Base-by-base conservation (phyloP, 2,888 invertebrate genomes). In the Oithona nana region DNA sequence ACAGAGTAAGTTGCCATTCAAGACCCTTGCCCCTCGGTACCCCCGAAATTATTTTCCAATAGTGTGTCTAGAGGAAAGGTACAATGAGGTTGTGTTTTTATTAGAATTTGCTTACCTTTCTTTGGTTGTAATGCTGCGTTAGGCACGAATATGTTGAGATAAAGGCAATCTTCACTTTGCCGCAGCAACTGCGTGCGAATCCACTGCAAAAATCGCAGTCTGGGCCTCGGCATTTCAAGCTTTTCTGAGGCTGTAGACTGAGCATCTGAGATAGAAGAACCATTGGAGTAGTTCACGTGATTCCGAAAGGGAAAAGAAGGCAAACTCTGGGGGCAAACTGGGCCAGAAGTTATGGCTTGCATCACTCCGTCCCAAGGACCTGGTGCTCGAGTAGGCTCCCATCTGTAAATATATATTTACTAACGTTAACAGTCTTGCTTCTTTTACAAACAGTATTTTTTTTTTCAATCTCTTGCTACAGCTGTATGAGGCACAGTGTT, bases 81-180 rank as follows among this genome's bases (percentile, higher is more conserved):
- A 39, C 39, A 16, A 39, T 39, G 39, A 39, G 39, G 39, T 16
- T 39, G 8, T 16, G n/a, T 49, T 49, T 49, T 22, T 20, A 49
- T 49, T 22, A 22, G 22, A 49, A 3, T 24, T 54, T 1, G 22
- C 59, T 59, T 59, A 59, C 59, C 59, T 59, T 59, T 22, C 24
- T 54, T 26, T 54, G 20, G 54, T 39, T 39, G 39, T 6, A 39
- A 16, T 11, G 39, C 39, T 39, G 39, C 16, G 6, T 49, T 48
- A 29, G 59, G 59, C 22, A 50, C 59, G 26, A 59, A 59, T 1
- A 59, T 24, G 49, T 59, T 59, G 24, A 59, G 28, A 49, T 59
- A 59, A 3, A 59, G 28, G 29, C 59, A 59, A n/a, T 59, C 59
- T 3, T 59, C 59, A 3, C 59, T 59, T 59, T 59, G 59, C 2